These are phyloP conservation scores for Brachyptera risi DNA, from an alignment of 2,888 invertebrate species.

Conservation along the genomic window DNA sequence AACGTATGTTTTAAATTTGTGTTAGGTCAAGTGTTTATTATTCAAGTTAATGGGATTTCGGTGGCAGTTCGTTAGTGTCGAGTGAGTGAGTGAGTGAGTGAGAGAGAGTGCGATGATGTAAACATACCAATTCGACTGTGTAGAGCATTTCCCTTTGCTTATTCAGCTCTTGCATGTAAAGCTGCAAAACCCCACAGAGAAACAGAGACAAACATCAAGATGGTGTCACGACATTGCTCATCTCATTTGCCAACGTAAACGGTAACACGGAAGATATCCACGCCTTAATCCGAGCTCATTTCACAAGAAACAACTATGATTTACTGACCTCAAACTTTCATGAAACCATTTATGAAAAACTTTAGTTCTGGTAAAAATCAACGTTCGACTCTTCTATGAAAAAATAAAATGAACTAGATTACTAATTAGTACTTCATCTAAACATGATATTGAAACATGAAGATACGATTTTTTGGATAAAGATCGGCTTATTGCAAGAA, in stretches of 20 bases:
- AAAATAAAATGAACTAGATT: too few species aligned
- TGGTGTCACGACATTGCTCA: slow-evolving; percentile 10
- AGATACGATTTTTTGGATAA: too few species aligned
- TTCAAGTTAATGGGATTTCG: not conserved
- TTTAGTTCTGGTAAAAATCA: too few species aligned
- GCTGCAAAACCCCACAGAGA: slow-evolving; percentile 53
- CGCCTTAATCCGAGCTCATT: too few species aligned
- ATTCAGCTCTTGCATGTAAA: slow-evolving; percentile 86
- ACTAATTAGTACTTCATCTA: too few species aligned
- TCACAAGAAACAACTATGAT: too few species aligned
- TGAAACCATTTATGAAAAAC: too few species aligned
- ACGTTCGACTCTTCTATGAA: too few species aligned
- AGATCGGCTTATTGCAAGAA: too few species aligned
- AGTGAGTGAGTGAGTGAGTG: slow-evolving; percentile 10
- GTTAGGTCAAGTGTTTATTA: not conserved
- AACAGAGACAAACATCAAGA: slow-evolving; percentile 33
- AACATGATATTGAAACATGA: too few species aligned
- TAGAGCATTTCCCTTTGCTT: slow-evolving; percentile 79
- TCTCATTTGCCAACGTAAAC: not conserved
- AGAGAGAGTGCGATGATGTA: slow-evolving; percentile 28
- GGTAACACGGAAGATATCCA: not conserved
- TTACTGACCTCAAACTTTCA: too few species aligned
- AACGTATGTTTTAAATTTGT: too few species aligned
- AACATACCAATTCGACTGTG: slow-evolving; percentile 77
- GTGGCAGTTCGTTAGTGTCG: not conserved